Evolutionary conservation across 1,140 invertebrate genomes (phyloP).

Genomic region (Vanessa tameamea): DNA sequence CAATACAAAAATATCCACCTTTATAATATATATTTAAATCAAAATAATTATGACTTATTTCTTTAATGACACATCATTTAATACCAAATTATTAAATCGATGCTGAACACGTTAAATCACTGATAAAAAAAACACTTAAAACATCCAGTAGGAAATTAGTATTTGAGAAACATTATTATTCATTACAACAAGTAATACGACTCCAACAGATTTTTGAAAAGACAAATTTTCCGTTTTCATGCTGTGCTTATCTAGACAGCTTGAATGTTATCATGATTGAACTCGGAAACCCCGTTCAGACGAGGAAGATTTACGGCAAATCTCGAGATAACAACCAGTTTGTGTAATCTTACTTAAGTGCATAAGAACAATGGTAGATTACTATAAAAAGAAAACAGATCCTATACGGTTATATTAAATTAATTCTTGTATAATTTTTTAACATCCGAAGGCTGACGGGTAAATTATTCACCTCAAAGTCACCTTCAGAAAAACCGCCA

Average conservation of each 20-base stretch:
- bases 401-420: no score
- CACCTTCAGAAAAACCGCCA: no score
- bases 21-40: no score
- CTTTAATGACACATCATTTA: no score
- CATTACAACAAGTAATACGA: background rate
- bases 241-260: conserved; percentile 39
- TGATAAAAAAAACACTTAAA: background rate
- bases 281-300: conserved; percentile 22
- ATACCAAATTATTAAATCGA: no score
- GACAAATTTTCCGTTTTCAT: background rate
- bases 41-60: no score
- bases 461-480: no score
- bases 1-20: no score
- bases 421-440: no score
- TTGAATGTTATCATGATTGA: conserved; percentile 40
- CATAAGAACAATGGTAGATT: background rate
- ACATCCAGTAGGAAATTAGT: no score
- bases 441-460: no score
- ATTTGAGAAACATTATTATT: background rate
- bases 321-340: background rate
- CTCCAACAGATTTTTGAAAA: background rate
- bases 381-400: no score
- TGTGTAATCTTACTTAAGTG: conserved; percentile 8
- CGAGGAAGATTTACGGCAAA: conserved; percentile 15
- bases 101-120: background rate